Evolutionary conservation across 2,797 vertebrate species (phyloP), one percentile per base, ranked within the genome.

Genomic region (Pseudomugil tenellus): DNA sequence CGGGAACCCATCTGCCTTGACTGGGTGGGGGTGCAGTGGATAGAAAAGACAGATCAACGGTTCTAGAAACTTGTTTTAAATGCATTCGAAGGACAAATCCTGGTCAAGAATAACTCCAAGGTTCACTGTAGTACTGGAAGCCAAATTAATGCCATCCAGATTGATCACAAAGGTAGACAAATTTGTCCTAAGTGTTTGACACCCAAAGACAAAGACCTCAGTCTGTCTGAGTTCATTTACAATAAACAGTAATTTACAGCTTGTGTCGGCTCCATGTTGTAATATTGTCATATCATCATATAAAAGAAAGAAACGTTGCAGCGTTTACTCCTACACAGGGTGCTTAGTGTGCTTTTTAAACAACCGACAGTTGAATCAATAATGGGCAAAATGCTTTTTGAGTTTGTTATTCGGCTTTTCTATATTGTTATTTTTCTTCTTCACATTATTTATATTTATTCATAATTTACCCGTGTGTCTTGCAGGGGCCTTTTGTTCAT

Each of bases 361-460:
- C 23, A 4, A 9, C 9, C 9, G 34, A 39, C 12, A 29, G 49
- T 11, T 53, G 2, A 35, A 41, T 26, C 17, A 14, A 0, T 34
- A 63, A 39, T 53, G 49, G 13, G 34, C 34, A 53, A 21, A 21
- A 48, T 19, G 4, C 6, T 43, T n/a, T n/a, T 43, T n/a, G 17
- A 19, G 19, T 43, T 9, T 43, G 17, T 41, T 16, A 39, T 39
- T 39, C 37, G 16, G 37, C n/a, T 43, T 43, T 43, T 43, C 41
- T n/a, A 43, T 16, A n/a, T 9, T 43, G 19, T 43, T 43, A n/a
- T n/a, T 43, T 19, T 26, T 46, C 19, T 16, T 26, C 55, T 19
- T 1, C 25, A 54, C 34, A 41, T 39, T 26, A 63, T 63, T 63
- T 54, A 54, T 28, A 41, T 54, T 54, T 28, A 49, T 49, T 49